These are phyloP conservation scores for Prochilodus magdalenae DNA, from an alignment of 2,113 vertebrate species.

Conservation along the genomic window DNA sequence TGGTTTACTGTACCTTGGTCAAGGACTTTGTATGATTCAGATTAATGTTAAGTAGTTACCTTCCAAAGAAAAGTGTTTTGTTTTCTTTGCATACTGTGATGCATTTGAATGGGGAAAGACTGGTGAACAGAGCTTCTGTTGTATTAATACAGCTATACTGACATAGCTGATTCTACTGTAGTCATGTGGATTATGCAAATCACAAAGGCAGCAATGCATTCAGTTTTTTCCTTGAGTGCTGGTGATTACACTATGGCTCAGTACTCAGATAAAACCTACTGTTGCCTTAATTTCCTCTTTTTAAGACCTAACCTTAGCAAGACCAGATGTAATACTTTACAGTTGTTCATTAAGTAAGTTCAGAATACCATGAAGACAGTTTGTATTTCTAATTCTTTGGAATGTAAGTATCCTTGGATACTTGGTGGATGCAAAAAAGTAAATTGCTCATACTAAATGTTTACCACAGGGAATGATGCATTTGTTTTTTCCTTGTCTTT, in stretches of 20 bases:
- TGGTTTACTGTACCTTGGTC: background rate
- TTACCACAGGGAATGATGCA: constrained; percentile 4
- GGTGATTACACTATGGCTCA: background rate
- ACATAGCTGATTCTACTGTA: constrained; percentile 5
- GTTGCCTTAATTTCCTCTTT: background rate
- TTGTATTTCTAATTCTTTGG: background rate
- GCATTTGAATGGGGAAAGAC: constrained; percentile 30
- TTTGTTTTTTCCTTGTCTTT: constrained; percentile 7
- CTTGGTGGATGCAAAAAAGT: no score
- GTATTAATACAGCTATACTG: background rate
- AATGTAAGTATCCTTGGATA: no score
- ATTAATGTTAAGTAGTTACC: background rate
- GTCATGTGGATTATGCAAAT: constrained; percentile 37
- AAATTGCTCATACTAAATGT: background rate
- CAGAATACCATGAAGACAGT: background rate
- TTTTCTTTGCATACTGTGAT: constrained; percentile 22
- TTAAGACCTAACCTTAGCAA: background rate
- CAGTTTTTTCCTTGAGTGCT: background rate
- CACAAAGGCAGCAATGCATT: constrained; percentile 5
- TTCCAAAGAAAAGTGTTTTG: background rate
- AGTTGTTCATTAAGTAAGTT: background rate
- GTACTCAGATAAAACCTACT: background rate
- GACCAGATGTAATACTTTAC: background rate
- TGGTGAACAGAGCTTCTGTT: constrained; percentile 23
- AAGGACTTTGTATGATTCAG: background rate